Evolutionary conservation across 1,140 invertebrate species (phyloP), one percentile per base, ranked within the genome.

Genomic region (Chymomyza costata): DNA sequence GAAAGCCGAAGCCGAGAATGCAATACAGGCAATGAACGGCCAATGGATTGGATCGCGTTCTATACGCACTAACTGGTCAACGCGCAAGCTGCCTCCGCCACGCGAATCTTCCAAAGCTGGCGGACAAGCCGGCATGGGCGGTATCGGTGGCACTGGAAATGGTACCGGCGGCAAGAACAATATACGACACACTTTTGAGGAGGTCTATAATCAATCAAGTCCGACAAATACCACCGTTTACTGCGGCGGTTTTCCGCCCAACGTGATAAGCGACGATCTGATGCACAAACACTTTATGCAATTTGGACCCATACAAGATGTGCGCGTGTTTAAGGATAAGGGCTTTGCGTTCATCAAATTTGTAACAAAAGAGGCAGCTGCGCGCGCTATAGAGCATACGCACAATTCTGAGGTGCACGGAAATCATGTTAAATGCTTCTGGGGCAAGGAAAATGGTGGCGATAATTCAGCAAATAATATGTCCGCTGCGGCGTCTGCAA

Each of bases 331-430:
- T 89, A 99, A 98, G 87, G 96, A 99, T 83, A 99, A 99, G 87
- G 98, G 98, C 55, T 99, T 99, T 87, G 97, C 97, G 68, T 99
- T 99, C 87, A 95, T 99, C 86, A 98, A 97, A 86, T 99, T 99
- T 88, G 93, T 94, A 21, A 96, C 94, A 57, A 99, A 99, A 88
- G 97, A 99, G 87, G 92, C 95, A 1, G 98, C 98, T 6, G 96
- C 97, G 37, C 93, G 96, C 86, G 98, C 98, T 54, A 99, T 99
- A 78, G 95, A 98, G 85, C 92, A 93, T 39, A 95, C 97, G 80
- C 96, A 99, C 87, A 98, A 98, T 76, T 96, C 94, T 49, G 97
- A 99, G 87, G 94, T 99, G 52, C 95, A 94, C 84, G 97, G 97
- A 11, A 94, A 97, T 84, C 91, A 92, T 53, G 96, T 99, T 7